Percentiles rank a stretch among this genome's conserved stretches.
Conservation (phyloP, 2,113 vertebrate species). For the Cathartes aura region DNA sequence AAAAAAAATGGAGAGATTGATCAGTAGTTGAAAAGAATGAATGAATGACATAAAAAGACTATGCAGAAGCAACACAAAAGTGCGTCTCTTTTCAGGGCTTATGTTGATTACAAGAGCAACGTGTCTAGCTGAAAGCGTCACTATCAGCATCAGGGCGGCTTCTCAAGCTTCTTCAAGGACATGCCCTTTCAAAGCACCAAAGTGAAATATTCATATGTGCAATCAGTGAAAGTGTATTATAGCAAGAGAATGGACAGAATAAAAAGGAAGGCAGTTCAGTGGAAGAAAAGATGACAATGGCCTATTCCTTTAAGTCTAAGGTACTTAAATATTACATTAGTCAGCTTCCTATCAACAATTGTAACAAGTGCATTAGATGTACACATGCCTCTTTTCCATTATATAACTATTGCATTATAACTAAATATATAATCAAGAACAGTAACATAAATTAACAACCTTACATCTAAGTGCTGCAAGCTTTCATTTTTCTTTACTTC, state of each 20-base stretch:
- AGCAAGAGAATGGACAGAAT: background rate
- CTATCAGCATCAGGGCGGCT: background rate
- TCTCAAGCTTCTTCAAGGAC: background rate
- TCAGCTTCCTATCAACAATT: background rate
- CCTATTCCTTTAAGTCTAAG: background rate
- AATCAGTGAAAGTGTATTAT: background rate
- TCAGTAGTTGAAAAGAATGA: slow-evolving; percentile 65
- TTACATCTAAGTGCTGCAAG: background rate
- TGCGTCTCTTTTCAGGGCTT: background rate
- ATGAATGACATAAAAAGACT: background rate
- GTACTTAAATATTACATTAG: background rate
- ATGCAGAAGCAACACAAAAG: background rate
- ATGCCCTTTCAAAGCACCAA: background rate
- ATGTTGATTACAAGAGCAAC: background rate
- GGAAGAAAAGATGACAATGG: background rate
- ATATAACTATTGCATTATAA: background rate
- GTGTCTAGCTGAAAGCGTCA: background rate
- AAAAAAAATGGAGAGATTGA: slow-evolving; percentile 62
- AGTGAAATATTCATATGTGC: background rate
- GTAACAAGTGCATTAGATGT: background rate
- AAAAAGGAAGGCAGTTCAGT: background rate
- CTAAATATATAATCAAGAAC: background rate
- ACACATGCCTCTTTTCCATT: background rate
- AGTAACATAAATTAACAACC: background rate
- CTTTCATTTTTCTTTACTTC: background rate